A percentile compares a stretch with the other conserved stretches of the same genome.
These are phyloP conservation scores for Tenthredo amoena DNA, from an alignment of 2,888 invertebrate genomes.

Conservation along the genomic window DNA sequence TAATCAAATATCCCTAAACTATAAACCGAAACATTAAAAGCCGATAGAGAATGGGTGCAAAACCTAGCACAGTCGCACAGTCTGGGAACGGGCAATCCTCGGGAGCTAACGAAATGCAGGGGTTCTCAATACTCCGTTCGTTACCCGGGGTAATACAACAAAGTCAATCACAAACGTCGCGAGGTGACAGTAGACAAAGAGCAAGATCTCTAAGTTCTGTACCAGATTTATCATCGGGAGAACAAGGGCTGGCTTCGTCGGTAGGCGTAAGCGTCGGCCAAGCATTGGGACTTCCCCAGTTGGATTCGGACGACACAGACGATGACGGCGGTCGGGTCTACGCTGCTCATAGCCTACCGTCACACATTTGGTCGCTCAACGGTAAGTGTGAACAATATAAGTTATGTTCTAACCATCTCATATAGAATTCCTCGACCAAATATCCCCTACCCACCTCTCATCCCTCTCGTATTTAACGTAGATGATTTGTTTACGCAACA, in stretches of 20 bases:
- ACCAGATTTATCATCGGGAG: slow-evolving; percentile 83
- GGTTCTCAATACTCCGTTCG: slow-evolving; percentile 85
- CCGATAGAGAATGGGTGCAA: slow-evolving; percentile 85
- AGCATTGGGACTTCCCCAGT: slow-evolving; percentile 85
- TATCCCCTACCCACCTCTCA: not conserved
- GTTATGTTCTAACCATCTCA: not conserved
- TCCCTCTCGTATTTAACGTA: not conserved
- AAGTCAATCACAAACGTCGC: slow-evolving; percentile 72
- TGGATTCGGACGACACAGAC: slow-evolving; percentile 84
- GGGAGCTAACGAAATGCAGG: slow-evolving; percentile 83
- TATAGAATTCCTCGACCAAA: not conserved
- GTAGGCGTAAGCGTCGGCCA: slow-evolving; percentile 84
- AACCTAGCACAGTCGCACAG: slow-evolving; percentile 87
- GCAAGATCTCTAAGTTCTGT: slow-evolving; percentile 92
- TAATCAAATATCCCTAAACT: slow-evolving; percentile 11
- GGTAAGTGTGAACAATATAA: slow-evolving; percentile 82
- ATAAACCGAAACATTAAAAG: slow-evolving; percentile 28
- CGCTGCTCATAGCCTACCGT: slow-evolving; percentile 93
- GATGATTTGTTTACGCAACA: slow-evolving; percentile 31
- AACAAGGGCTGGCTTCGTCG: slow-evolving; percentile 83
- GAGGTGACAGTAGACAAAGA: slow-evolving; percentile 83
- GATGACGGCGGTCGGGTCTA: slow-evolving; percentile 86
- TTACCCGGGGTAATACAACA: slow-evolving; percentile 83
- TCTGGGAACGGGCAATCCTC: slow-evolving; percentile 86
- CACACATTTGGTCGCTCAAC: slow-evolving; percentile 95